phyloP scores from a whole-genome alignment of 2,113 vertebrate species.

The Steatornis caripensis region DNA sequence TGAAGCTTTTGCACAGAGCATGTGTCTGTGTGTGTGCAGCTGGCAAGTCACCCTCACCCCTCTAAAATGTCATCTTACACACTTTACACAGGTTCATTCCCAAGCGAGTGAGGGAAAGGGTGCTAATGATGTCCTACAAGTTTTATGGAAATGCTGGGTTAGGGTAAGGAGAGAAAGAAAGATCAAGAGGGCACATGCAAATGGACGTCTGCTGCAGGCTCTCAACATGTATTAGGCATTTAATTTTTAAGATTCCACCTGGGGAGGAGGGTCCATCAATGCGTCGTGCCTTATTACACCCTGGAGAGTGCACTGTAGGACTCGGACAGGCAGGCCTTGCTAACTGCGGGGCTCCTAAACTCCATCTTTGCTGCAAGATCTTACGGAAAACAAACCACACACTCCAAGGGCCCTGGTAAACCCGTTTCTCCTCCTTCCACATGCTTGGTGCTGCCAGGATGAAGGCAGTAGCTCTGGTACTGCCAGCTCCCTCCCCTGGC shows the following conservation, averaged over 20 bases:
- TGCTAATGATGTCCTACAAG: neutral
- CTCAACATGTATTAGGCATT: fast-evolving
- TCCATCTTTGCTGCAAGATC: neutral
- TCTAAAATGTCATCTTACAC: neutral
- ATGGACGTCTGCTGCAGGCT: neutral
- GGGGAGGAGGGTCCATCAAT: fast-evolving
- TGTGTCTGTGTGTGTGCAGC: neutral
- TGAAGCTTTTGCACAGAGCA: neutral
- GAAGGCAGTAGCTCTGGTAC: neutral
- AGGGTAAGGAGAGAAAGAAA: neutral
- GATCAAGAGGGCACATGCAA: fast-evolving
- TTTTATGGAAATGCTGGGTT: neutral
- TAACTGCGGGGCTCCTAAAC: neutral
- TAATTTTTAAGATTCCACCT: neutral
- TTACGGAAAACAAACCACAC: neutral
- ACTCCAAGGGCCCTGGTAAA: neutral
- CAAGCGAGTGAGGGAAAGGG: neutral
- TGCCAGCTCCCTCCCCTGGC: neutral
- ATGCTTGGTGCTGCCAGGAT: neutral
- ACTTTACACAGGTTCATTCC: neutral
- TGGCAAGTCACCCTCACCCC: neutral
- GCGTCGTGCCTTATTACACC: neutral
- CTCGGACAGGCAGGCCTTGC: too few relatives aligned
- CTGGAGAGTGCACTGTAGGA: neutral
- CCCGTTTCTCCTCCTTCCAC: neutral